phyloP scores from a whole-genome alignment of 2,888 invertebrate genomes.

The Laspeyria flexula region DNA sequence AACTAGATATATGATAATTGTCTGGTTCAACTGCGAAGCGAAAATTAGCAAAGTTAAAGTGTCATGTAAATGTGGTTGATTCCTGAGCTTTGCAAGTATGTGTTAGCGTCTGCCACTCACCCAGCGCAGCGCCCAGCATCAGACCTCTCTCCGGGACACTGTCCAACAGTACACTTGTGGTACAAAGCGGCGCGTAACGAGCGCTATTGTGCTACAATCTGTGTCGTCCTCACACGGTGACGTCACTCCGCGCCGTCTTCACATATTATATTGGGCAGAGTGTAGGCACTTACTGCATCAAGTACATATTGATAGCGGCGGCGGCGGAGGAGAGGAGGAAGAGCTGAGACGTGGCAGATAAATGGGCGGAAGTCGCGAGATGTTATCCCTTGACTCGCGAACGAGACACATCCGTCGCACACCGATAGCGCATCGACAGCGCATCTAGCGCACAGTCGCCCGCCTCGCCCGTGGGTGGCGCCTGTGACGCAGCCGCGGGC shows the following conservation, averaged over 20 bases:
- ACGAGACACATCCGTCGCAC: slow-evolving; percentile 50
- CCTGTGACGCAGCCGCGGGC: too few relatives aligned
- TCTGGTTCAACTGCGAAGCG: too few relatives aligned
- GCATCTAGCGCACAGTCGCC: slow-evolving; percentile 4
- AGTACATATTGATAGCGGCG: not conserved
- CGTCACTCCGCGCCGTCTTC: slow-evolving; percentile 4
- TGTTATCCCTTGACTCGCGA: slow-evolving; percentile 46
- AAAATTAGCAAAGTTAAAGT: too few relatives aligned
- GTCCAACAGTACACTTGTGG: not conserved
- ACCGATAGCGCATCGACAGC: slow-evolving; percentile 42
- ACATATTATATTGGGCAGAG: too few relatives aligned
- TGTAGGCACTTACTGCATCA: too few relatives aligned
- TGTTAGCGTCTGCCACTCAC: not conserved
- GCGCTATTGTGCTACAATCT: slow-evolving; percentile 48
- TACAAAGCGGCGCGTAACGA: slow-evolving; percentile 35
- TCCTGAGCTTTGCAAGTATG: too few relatives aligned
- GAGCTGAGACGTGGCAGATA: slow-evolving; percentile 49
- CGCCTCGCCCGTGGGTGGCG: too few relatives aligned
- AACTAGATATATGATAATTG: too few relatives aligned
- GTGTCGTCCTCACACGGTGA: too few relatives aligned
- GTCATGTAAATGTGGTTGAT: too few relatives aligned
- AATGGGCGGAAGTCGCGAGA: slow-evolving; percentile 61
- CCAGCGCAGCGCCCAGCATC: too few relatives aligned
- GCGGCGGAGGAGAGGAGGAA: slow-evolving; percentile 3
- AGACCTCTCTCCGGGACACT: not conserved